Evolutionary conservation across 2,113 vertebrate species (phyloP), one percentile per base, ranked within the genome.

Genomic region (Choloepus hoffmanni): DNA sequence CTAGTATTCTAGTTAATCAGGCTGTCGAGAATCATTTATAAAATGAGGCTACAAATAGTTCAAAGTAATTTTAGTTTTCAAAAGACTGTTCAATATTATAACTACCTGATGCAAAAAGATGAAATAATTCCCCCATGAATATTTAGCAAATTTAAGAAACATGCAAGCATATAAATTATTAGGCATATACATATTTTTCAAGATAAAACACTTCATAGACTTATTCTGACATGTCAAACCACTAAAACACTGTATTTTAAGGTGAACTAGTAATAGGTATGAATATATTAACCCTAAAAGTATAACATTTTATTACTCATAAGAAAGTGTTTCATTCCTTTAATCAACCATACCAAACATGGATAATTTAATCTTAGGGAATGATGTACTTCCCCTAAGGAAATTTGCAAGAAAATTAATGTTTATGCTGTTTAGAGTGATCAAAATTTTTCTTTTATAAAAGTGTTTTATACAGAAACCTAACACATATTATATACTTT

Each of bases 11-110:
- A 74, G 58, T 48, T 90, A 43, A 86, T 76, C 43, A 95, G 21
- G 45, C 43, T 93, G 45, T 43, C 12, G 70, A 91, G 18, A 79
- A 76, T 92, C 85, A 96, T 48, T 93, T 84, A 74, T 90, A 93
- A 86, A 90, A 81, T 10, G 48, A 85, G 84, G 13, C 48, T 87
- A 53, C 77, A 72, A 81, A 65, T 60, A 92, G 16, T 90, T 53
- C 73, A n/a, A 92, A 95, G 55, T 81, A 84, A 90, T 68, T 81
- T 53, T 67, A 58, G 48, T 58, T 36, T 76, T 95, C 45, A 84
- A 58, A 79, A 93, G 86, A 92, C 21, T 74, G 40, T 89, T 92
- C 50, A 83, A 33, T 78, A 84, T 3, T 95, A 7, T 63, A 92
- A 72, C 55, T 79, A 86, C 10, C 94, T 0, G 7, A 60, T 30